phyloP scores from a whole-genome alignment of 1,140 invertebrate genomes.

The Hirudo medicinalis region DNA sequence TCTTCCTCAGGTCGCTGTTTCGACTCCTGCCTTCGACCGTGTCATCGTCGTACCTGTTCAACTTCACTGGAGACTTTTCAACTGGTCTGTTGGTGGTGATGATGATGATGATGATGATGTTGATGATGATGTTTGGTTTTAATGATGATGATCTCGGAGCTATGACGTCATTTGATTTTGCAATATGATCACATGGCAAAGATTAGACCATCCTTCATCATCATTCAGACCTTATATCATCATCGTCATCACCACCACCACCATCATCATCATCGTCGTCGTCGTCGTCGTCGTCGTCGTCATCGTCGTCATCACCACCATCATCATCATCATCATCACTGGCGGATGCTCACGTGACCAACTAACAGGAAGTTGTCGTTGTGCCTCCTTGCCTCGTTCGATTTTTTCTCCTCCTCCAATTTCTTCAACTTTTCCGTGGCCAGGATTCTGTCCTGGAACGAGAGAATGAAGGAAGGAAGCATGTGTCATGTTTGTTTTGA shows the following conservation, averaged over 20 bases:
- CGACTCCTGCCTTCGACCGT: not conserved
- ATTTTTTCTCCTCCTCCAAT: constrained; percentile 30
- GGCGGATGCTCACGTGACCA: not conserved
- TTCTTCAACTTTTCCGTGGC: constrained; percentile 35
- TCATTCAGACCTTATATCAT: not conserved
- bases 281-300: not conserved
- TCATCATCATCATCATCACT: not conserved
- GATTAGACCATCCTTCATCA: not conserved
- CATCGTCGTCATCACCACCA: not conserved
- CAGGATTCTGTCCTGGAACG: constrained; percentile 35
- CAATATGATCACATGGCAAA: no score
- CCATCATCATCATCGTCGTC: not conserved
- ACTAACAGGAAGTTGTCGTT: constrained; percentile 38
- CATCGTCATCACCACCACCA: not conserved
- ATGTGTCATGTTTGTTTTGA: no score
- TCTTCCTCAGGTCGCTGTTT: not conserved
- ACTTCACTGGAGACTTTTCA: not conserved
- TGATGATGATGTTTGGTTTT: no score
- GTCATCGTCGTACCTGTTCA: constrained; percentile 9
- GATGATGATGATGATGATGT: not conserved
- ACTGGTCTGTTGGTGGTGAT: not conserved
- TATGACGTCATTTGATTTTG: no score
- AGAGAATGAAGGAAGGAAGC: not conserved
- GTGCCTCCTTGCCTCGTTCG: constrained; percentile 34
- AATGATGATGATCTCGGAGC: no score